Evolutionary conservation across 2,888 invertebrate genomes (phyloP).

Genomic region (Cerastis rubricosa): DNA sequence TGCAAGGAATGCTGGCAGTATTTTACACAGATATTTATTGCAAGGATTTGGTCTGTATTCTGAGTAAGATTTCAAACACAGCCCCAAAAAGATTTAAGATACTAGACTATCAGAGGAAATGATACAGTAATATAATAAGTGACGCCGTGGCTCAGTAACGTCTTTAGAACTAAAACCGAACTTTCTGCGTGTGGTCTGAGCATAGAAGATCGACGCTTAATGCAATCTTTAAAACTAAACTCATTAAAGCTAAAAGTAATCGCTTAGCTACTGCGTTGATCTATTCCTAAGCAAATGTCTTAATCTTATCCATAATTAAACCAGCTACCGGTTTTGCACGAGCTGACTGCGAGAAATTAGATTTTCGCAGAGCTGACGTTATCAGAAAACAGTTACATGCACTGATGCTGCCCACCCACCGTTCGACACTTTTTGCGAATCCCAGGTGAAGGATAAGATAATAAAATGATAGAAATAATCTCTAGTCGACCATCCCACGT

Average conservation of each 20-base stretch:
- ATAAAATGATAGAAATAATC: not conserved
- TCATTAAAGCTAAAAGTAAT: not conserved
- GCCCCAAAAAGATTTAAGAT: not conserved
- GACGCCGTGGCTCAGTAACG: not conserved
- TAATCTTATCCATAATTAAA: constrained; percentile 30
- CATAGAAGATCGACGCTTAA: too few species aligned
- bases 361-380: constrained; percentile 18
- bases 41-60: not conserved
- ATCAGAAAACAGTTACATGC: constrained; percentile 30
- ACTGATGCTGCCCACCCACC: constrained; percentile 20
- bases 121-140: not conserved
- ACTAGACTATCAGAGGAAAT: not conserved
- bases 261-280: not conserved
- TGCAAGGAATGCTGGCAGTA: not conserved
- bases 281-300: constrained; percentile 17
- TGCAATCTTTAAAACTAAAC: too few species aligned
- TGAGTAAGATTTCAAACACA: not conserved
- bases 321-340: not conserved
- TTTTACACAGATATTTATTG: not conserved
- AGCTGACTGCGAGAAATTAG: constrained; percentile 19
- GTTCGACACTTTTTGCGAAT: not conserved
- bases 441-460: constrained; percentile 7
- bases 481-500: constrained; percentile 2
- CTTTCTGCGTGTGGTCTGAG: not conserved
- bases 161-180: not conserved